Conservation (phyloP, 2,797 vertebrate species). For the Labeo calbasu region DNA sequence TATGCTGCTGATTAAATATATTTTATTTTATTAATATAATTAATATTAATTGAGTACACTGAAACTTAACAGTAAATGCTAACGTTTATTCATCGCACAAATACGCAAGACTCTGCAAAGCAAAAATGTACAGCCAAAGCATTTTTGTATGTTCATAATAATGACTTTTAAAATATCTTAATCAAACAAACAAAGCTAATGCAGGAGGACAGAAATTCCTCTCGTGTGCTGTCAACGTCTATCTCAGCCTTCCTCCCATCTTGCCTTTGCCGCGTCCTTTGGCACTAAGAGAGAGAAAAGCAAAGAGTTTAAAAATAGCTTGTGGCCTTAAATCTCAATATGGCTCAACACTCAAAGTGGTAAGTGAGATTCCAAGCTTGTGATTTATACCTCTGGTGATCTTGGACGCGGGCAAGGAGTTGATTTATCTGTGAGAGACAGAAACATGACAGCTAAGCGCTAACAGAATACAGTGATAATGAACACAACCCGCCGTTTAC, state of each 20-base stretch:
- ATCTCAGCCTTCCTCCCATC: constrained; percentile 75
- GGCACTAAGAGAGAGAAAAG: constrained; percentile 64
- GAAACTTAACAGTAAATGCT: constrained; percentile 34
- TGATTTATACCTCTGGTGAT: constrained; percentile 75
- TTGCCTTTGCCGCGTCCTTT: constrained; percentile 82
- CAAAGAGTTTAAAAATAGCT: not conserved
- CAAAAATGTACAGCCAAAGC: constrained; percentile 36
- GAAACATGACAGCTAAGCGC: constrained; percentile 30
- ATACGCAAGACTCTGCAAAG: not conserved
- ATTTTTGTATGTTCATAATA: constrained; percentile 24
- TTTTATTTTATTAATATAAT: not conserved
- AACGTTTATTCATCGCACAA: constrained; percentile 51
- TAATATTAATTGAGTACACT: constrained; percentile 1
- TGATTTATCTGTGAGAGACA: constrained; percentile 75
- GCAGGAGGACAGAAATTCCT: not conserved
- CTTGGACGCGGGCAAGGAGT: constrained; percentile 76
- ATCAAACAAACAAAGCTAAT: constrained; percentile 21
- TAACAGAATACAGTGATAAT: constrained; percentile 29
- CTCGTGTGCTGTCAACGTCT: constrained; percentile 54
- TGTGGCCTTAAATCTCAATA: not conserved
- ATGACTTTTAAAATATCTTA: constrained; percentile 2
- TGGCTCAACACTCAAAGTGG: not conserved
- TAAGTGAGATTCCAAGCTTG: not conserved
- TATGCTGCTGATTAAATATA: not conserved
- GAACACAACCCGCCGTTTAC: not conserved